Conservation (phyloP, 2,797 vertebrate species). For the Sebastes melanostomus region DNA sequence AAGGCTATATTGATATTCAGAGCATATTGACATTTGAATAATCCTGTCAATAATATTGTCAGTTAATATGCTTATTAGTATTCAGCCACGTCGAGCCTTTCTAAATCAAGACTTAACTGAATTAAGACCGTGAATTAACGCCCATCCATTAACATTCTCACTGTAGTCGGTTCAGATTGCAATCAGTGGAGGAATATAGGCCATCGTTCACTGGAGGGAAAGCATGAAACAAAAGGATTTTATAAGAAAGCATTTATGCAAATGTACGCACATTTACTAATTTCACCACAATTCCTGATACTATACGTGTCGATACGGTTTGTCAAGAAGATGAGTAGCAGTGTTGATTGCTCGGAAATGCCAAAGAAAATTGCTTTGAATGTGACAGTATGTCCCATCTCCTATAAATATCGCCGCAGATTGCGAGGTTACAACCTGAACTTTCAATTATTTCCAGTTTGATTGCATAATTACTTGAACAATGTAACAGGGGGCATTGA, state of each 20-base stretch:
- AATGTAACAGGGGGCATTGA: not conserved
- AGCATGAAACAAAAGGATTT: conserved; percentile 57
- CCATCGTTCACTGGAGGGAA: conserved; percentile 71
- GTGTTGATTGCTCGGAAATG: conserved; percentile 60
- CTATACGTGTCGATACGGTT: conserved; percentile 42
- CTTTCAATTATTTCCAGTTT: conserved; percentile 28
- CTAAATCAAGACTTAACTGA: conserved; percentile 29
- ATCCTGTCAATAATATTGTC: conserved; percentile 33
- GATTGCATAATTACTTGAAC: conserved; percentile 39
- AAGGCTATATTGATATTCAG: conserved; percentile 22
- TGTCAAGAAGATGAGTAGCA: conserved; percentile 28
- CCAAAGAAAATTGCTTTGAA: conserved; percentile 47
- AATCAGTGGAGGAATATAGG: conserved; percentile 69
- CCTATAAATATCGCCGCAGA: conserved; percentile 25
- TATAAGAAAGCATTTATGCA: conserved; percentile 72
- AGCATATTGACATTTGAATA: conserved; percentile 44
- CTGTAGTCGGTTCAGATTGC: conserved; percentile 46
- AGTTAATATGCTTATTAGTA: conserved; percentile 40
- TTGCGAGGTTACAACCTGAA: conserved; percentile 17
- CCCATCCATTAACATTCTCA: conserved; percentile 34
- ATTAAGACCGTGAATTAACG: conserved; percentile 30
- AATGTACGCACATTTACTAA: conserved; percentile 68
- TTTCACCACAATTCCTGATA: conserved; percentile 51
- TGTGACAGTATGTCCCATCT: not conserved
- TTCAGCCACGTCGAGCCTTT: conserved; percentile 8